Evolutionary conservation across 2,113 vertebrate species (phyloP).

Genomic region (Phoxinus phoxinus): DNA sequence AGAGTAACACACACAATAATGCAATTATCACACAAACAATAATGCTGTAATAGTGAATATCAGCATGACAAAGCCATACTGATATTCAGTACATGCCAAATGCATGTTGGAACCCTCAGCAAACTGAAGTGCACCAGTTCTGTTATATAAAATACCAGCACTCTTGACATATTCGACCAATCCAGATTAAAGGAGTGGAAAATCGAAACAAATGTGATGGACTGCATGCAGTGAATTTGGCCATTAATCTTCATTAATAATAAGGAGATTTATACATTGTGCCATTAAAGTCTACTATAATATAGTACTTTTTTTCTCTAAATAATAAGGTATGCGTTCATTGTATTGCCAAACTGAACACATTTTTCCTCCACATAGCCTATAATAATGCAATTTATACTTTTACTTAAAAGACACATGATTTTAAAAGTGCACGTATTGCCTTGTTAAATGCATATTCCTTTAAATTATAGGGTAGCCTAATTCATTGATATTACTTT

Average conservation of each 20-base stretch:
- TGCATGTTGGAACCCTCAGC: background rate
- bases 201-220: background rate
- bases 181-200: background rate
- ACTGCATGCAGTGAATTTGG: background rate
- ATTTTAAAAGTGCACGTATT: background rate
- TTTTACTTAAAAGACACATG: background rate
- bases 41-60: conserved; percentile 5
- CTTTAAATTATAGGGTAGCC: background rate
- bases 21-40: background rate
- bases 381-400: background rate
- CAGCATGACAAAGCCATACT: background rate
- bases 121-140: background rate
- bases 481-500: background rate
- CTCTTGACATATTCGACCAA: background rate
- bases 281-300: background rate
- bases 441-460: background rate
- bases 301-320: background rate
- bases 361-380: too few relatives aligned
- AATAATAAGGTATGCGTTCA: background rate
- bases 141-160: conserved; percentile 1
- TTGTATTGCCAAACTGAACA: background rate
- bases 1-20: background rate
- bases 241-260: background rate
- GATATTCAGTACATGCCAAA: background rate
- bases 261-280: background rate